A percentile compares a stretch with the other conserved stretches of the same genome.
Evolutionary conservation across 1,140 invertebrate species (phyloP).

Genomic region (Panonychus citri): DNA sequence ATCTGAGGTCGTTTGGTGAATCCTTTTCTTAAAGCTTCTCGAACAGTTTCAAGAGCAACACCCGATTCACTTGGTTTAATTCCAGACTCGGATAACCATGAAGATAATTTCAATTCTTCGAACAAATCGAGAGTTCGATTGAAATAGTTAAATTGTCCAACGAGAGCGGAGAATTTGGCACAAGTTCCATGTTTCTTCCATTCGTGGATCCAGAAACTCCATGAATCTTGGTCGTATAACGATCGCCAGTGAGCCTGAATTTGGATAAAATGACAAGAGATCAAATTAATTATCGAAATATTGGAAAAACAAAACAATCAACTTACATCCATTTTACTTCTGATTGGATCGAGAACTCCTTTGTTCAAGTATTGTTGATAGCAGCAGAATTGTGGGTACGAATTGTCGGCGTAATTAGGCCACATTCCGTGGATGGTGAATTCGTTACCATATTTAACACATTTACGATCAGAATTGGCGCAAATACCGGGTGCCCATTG

Average conservation of each 20-base stretch:
- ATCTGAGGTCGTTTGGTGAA: too few species aligned
- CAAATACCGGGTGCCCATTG: background rate
- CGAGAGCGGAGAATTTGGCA: background rate
- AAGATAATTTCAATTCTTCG: background rate
- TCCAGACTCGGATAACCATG: background rate
- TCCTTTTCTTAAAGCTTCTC: too few species aligned
- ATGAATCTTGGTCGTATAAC: background rate
- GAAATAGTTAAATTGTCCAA: background rate
- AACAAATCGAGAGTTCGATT: background rate
- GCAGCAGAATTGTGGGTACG: background rate
- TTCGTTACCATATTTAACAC: background rate
- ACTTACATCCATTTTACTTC: background rate
- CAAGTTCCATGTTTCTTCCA: background rate
- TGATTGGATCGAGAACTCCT: background rate
- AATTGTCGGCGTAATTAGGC: background rate
- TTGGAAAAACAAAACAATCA: background rate
- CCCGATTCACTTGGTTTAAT: too few species aligned
- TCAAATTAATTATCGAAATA: background rate
- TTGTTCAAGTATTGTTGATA: background rate
- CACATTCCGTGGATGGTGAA: background rate
- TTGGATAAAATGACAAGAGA: background rate
- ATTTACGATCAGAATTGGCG: background rate
- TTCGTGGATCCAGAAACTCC: background rate
- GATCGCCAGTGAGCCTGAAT: background rate
- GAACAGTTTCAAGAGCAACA: too few species aligned